Percentiles rank a stretch among this genome's conserved stretches.
Conservation (phyloP, 2,113 vertebrate species). For the Varanus komodoensis region DNA sequence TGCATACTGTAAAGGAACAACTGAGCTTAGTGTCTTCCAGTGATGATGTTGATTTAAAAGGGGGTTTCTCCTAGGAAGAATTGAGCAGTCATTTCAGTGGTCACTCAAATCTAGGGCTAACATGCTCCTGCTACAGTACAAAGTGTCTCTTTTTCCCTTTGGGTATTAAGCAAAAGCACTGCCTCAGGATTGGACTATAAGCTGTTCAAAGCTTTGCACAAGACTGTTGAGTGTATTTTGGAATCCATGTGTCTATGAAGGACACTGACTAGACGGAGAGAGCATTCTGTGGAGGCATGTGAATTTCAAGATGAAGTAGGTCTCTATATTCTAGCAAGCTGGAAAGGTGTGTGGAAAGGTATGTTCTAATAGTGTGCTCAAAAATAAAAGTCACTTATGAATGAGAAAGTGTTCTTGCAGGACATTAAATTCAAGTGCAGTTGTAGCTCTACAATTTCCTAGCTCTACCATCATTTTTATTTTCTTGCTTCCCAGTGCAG, state of each 20-base stretch:
- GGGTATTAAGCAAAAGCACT: neutral
- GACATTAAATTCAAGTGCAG: neutral
- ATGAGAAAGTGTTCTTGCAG: neutral
- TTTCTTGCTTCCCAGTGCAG: neutral
- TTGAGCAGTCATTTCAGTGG: slow-evolving; percentile 3
- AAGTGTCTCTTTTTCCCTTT: neutral
- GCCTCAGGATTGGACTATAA: neutral
- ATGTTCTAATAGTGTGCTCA: neutral
- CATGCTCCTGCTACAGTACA: neutral
- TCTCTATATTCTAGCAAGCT: neutral
- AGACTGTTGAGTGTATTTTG: neutral
- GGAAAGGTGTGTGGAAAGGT: neutral
- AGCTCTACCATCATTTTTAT: neutral
- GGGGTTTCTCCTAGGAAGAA: neutral
- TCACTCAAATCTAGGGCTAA: neutral
- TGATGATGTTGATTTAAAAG: neutral
- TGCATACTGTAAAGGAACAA: neutral
- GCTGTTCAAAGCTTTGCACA: neutral
- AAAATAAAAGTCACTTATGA: neutral
- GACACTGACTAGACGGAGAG: neutral
- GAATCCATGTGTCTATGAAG: neutral
- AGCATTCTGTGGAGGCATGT: neutral
- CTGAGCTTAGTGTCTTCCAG: neutral
- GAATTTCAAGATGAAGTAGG: no score
- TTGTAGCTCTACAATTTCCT: neutral